Evolutionary conservation across 2,797 vertebrate species (phyloP).

Genomic region (Clarias platycephalus): DNA sequence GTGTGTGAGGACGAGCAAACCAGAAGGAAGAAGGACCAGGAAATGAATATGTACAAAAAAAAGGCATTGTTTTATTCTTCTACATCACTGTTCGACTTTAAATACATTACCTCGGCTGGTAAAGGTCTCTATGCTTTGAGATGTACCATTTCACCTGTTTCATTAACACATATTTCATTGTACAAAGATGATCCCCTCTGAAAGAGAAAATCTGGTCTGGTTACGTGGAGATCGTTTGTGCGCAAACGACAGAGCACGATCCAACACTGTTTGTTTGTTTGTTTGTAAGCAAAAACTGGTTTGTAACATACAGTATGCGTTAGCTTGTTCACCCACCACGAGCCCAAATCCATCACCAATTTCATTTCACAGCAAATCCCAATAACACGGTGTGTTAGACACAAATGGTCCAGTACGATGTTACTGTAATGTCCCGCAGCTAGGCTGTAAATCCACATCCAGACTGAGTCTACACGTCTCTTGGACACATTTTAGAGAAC

Average conservation of each 20-base stretch:
- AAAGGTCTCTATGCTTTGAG: neutral
- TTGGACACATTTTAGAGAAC: neutral
- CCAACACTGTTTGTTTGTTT: neutral
- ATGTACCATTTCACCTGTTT: neutral
- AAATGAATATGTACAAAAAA: slow-evolving; percentile 36
- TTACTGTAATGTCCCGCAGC: neutral
- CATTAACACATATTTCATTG: neutral
- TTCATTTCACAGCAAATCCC: slow-evolving; percentile 11
- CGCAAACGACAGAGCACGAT: neutral
- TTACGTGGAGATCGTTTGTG: neutral
- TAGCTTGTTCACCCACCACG: slow-evolving; percentile 37
- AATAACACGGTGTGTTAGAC: neutral
- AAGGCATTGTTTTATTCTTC: neutral
- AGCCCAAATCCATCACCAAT: slow-evolving; percentile 49
- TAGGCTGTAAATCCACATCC: neutral
- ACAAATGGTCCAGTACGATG: neutral
- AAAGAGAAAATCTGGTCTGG: slow-evolving; percentile 28
- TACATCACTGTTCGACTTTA: neutral
- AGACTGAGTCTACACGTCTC: neutral
- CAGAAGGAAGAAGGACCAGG: neutral
- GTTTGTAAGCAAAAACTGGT: neutral
- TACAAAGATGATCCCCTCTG: slow-evolving; percentile 14
- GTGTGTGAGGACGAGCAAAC: neutral
- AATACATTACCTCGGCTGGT: slow-evolving; percentile 1
- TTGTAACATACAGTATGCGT: neutral